Base-by-base conservation (phyloP, 2,888 invertebrate species). In the Andrena marginata region DNA sequence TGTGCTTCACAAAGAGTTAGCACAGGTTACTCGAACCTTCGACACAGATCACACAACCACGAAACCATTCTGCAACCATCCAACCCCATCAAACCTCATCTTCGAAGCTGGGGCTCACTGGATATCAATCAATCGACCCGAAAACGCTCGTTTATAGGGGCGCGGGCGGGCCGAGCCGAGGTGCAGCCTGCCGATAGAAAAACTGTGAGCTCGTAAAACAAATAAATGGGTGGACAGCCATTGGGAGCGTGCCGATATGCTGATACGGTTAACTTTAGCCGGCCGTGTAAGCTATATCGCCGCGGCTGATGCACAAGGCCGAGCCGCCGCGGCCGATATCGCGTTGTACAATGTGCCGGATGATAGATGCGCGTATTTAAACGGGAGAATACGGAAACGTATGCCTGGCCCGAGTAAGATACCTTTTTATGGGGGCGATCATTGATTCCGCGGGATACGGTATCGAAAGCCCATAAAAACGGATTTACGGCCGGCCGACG, bases 321-420 rank as follows among this genome's bases (percentile, higher is more conserved):
- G 63, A 62, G 10, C 23, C 23, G 64, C 60, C 77, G 67, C 69
- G 68, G 63, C 69, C 71, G 82, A 74, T 79, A 82, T 79, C 70
- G 59, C 68, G 31, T 51, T 42, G 54, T 31, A 77, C 82, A 68
- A 82, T 77, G 54, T 65, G 35, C 70, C 49, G 74, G 60, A 75
- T 85, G 85, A 85, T 85, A 79, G 77, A 85, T 82, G 82, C 85
- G 59, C 56, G 71, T 79, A 72, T 82, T 82, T 75, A 82, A 82
- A 74, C 80, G 70, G 54, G 69, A 77, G 71, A 76, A 72, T 69
- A 72, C 71, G 82, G 67, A 76, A 76, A 77, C 81, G 73, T 80
- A 80, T 77, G 78, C 86, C 73, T 29, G 64, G 42, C 42, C 35
- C 74, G 64, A 72, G 69, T 77, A 77, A 83, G 79, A 72, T 86